phyloP scores from a whole-genome alignment of 2,113 vertebrate genomes.

The Sander lucioperca region DNA sequence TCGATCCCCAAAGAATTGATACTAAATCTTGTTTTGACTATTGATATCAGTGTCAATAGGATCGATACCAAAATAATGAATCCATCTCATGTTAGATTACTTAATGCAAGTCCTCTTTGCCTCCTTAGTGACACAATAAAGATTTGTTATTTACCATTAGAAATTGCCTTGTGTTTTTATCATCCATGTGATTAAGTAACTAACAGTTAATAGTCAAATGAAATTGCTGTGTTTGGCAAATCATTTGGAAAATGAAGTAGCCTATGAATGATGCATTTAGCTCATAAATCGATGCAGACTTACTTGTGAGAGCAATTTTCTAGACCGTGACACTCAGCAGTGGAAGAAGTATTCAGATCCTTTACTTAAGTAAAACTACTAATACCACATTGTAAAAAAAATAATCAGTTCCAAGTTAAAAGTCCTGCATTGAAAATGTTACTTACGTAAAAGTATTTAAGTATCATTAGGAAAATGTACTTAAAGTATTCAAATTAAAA shows the following conservation, averaged over 20 bases:
- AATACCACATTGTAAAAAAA: no score
- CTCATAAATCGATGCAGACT: neutral
- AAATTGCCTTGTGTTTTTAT: neutral
- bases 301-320: neutral
- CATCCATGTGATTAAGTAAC: neutral
- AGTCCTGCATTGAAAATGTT: no score
- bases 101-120: neutral
- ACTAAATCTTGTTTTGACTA: neutral
- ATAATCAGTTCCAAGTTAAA: no score
- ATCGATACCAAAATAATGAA: neutral
- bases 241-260: neutral
- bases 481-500: no score
- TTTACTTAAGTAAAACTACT: no score
- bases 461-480: no score
- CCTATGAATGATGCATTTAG: neutral
- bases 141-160: neutral
- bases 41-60: neutral
- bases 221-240: neutral
- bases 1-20: neutral
- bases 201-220: neutral
- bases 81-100: neutral
- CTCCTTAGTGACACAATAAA: neutral
- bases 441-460: no score
- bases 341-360: no score
- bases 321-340: neutral